Base-by-base conservation (phyloP, 2,888 invertebrate genomes). In the Salpingus planirostris region DNA sequence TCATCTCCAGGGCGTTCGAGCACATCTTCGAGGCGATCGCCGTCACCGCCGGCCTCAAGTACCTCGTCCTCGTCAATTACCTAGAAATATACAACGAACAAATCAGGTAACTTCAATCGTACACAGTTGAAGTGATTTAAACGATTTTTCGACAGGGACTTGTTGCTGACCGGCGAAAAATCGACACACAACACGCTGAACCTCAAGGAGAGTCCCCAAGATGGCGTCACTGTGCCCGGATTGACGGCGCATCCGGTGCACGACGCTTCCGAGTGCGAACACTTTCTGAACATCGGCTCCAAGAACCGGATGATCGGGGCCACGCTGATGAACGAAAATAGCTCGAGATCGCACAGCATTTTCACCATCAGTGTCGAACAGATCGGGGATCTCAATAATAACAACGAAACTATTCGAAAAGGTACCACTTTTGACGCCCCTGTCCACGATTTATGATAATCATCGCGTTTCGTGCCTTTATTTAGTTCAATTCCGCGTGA, bases 301-400 rank as follows among this genome's bases (percentile, higher is more conserved):
- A 77, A 76, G 46, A 84, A 87, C 59, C 69, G 91, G 15, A 77
- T 85, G 10, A 80, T 82, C 0, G 91, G 88, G 0, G 79, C 88
- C 1, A 92, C 91, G 0, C 69, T 87, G 27, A 91, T 91, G 91
- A 91, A 91, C 59, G 81, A 85, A 2, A 84, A 80, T 36, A 82
- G 81, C 31, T 90, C 89, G 0, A 68, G 91, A 31, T 87, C 86
- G 29, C 91, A 91, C 60, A 86, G 88, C 10, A 90, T 91, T 40
- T 86, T 92, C 58, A 86, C 85, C 2, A 78, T 91, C 24, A 79
- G 79, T 39, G 67, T 91, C 18, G 91, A 92, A 60, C 87, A 87
- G 62, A 77, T 86, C 53, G 74, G 76, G 2, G 66, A 69, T 11
- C 37, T 54, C 8, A 55, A 58, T 30, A 59, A 62, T 31, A 60